Percentiles rank a stretch among this genome's conserved stretches.
Evolutionary conservation across 2,113 vertebrate genomes (phyloP).

Genomic region (Pteronura brasiliensis): DNA sequence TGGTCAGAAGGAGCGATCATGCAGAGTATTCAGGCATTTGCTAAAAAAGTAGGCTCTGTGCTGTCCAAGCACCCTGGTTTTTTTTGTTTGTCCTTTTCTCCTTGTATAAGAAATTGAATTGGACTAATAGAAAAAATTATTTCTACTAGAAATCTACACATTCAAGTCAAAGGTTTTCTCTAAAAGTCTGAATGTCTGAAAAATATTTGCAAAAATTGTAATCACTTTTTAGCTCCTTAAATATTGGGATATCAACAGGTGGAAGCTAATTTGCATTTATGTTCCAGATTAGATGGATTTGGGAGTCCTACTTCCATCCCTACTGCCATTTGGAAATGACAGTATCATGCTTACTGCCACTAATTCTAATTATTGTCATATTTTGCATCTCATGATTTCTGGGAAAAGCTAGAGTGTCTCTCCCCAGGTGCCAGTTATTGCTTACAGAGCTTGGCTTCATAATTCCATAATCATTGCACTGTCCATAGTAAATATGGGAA

Average conservation of each 20-base stretch:
- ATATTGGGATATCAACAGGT: not conserved
- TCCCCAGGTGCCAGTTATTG: not conserved
- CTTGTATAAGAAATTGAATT: not conserved
- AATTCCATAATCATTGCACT: constrained; percentile 49
- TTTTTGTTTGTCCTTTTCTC: not conserved
- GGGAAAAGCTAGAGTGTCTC: constrained; percentile 38
- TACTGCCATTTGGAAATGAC: constrained; percentile 5
- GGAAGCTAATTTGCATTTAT: not conserved
- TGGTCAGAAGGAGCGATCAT: not conserved
- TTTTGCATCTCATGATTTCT: constrained; percentile 17
- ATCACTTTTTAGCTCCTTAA: not conserved
- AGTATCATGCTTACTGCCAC: not conserved
- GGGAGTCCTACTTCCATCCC: not conserved
- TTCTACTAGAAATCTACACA: not conserved
- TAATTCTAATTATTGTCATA: constrained; percentile 9
- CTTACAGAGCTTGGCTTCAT: not conserved
- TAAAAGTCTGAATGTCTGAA: not conserved
- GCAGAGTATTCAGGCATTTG: not conserved
- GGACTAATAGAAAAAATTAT: not conserved
- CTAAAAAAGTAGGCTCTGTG: not conserved
- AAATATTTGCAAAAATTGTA: not conserved
- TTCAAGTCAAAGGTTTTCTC: constrained; percentile 9
- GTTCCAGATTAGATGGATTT: not conserved
- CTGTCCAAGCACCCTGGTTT: not conserved
- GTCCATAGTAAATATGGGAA: constrained; percentile 34